A percentile compares a stretch with the other conserved stretches of the same genome.
Conservation (phyloP, 2,888 invertebrate genomes). For the Hirtodrosophila confusa region DNA sequence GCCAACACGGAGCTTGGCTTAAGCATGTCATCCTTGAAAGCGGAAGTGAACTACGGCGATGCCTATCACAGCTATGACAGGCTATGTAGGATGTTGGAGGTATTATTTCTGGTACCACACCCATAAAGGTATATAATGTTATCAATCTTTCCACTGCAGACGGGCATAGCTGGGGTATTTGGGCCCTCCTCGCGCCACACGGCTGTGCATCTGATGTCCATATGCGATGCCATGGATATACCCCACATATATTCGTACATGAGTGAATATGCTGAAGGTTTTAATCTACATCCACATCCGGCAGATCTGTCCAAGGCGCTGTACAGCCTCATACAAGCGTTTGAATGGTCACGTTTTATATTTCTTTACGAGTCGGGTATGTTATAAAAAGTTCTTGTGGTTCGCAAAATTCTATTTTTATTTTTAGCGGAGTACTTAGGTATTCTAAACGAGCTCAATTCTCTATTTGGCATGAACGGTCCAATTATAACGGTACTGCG, state of each 20-base stretch:
- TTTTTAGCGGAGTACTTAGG: conserved; percentile 86
- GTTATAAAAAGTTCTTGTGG: background rate
- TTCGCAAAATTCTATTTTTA: too few species aligned
- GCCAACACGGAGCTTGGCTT: conserved; percentile 75
- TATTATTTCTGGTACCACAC: conserved; percentile 51
- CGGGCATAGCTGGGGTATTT: conserved; percentile 91
- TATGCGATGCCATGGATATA: conserved; percentile 92
- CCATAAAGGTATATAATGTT: background rate
- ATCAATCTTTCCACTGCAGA: conserved; percentile 77
- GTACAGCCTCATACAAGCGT: conserved; percentile 88
- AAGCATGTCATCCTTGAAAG: conserved; percentile 66
- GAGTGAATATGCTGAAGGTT: conserved; percentile 87
- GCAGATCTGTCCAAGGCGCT: conserved; percentile 88
- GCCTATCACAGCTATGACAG: conserved; percentile 85
- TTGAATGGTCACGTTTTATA: conserved; percentile 93
- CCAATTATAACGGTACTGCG: conserved; percentile 87
- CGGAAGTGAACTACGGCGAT: conserved; percentile 85
- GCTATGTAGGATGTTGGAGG: conserved; percentile 86
- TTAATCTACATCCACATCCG: conserved; percentile 90
- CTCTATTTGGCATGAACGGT: conserved; percentile 86
- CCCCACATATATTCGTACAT: conserved; percentile 93
- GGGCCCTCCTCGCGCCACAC: conserved; percentile 90
- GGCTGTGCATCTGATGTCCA: conserved; percentile 91
- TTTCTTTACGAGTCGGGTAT: conserved; percentile 86
- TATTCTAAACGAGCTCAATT: conserved; percentile 89